Conservation (phyloP, 2,888 invertebrate genomes). For the Caenorhabditis doughertyi region DNA sequence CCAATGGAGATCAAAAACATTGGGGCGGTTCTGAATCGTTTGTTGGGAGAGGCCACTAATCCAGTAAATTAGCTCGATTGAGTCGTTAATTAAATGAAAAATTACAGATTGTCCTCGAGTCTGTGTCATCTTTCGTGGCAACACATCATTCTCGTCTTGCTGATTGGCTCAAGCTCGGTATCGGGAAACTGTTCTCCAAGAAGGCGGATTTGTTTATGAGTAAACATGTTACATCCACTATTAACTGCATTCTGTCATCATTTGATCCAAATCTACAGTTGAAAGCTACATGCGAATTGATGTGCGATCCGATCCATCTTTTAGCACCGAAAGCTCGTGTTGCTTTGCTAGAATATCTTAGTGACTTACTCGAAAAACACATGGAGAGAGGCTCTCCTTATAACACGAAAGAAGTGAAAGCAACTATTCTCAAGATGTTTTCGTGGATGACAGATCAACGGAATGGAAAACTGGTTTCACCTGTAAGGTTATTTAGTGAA, state of each 20-base stretch:
- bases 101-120: constrained; percentile 38
- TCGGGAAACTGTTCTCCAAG: constrained; percentile 49
- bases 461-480: constrained; percentile 17
- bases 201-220: constrained; percentile 46
- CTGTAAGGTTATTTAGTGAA: constrained; percentile 25
- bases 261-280: constrained; percentile 51
- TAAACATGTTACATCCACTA: constrained; percentile 45
- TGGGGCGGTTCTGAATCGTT: constrained; percentile 37
- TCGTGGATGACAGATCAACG: constrained; percentile 58
- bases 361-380: constrained; percentile 41
- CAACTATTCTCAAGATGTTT: constrained; percentile 54
- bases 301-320: constrained; percentile 56
- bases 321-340: constrained; percentile 55
- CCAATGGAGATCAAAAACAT: constrained; percentile 55
- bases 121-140: constrained; percentile 45
- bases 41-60: constrained; percentile 55
- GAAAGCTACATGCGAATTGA: constrained; percentile 36
- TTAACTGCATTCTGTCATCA: constrained; percentile 32
- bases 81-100: background rate
- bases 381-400: constrained; percentile 48
- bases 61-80: background rate
- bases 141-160: constrained; percentile 42
- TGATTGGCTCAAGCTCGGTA: constrained; percentile 55
- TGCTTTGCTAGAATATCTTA: constrained; percentile 52
- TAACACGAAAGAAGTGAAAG: constrained; percentile 42